Conservation (phyloP, 2,797 vertebrate genomes). For the Periophthalmus magnuspinnatus region DNA sequence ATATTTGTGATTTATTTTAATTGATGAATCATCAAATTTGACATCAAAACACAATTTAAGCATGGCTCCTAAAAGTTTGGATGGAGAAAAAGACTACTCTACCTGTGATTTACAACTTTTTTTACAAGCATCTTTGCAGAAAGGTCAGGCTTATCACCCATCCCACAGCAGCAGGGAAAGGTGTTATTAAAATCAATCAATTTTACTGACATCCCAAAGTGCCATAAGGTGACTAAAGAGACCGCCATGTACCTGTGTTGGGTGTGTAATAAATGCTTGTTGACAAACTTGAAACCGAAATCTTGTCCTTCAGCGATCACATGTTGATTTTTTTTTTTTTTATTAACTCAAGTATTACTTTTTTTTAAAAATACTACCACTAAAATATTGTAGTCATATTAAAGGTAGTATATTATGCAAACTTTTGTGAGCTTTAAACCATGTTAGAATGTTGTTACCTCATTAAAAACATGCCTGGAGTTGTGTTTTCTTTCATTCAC, state of each 20-base stretch:
- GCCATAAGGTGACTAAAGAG: slow-evolving; percentile 19
- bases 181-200: slow-evolving; percentile 23
- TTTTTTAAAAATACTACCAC: too few species aligned
- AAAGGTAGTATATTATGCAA: too few species aligned
- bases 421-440: too few species aligned
- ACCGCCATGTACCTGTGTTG: slow-evolving; percentile 1
- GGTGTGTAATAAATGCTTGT: background rate
- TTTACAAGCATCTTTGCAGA: slow-evolving; percentile 4
- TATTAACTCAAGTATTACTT: too few species aligned
- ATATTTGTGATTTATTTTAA: too few species aligned
- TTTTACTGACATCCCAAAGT: slow-evolving; percentile 19
- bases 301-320: slow-evolving; percentile 51
- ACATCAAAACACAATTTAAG: background rate
- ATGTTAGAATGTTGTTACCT: too few species aligned
- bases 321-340: background rate
- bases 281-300: slow-evolving; percentile 23
- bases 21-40: too few species aligned
- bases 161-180: slow-evolving; percentile 12
- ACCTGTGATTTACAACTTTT: background rate
- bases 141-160: slow-evolving; percentile 21
- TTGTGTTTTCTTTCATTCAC: too few species aligned
- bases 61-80: background rate
- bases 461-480: too few species aligned
- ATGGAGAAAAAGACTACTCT: slow-evolving; percentile 9
- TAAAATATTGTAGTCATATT: too few species aligned